Conservation (phyloP, 2,888 invertebrate genomes). For the Cryptophagus acutangulus region DNA sequence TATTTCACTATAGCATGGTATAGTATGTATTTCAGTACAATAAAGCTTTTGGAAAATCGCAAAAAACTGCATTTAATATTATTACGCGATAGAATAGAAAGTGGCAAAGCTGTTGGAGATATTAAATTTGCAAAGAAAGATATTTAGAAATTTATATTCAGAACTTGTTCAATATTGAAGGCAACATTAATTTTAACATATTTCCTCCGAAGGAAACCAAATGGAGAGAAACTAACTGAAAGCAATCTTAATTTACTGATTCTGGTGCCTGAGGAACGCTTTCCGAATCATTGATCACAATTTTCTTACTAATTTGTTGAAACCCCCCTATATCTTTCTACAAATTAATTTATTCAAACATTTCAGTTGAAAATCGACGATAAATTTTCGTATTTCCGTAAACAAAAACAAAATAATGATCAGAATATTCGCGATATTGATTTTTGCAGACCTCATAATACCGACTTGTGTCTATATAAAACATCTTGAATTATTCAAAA, state of each 20-base stretch:
- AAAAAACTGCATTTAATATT: no score
- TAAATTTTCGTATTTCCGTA: neutral
- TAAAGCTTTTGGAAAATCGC: no score
- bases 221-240: slow-evolving; percentile 38
- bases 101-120: no score
- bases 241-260: slow-evolving; percentile 41
- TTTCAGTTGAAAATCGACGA: neutral
- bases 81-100: no score
- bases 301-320: slow-evolving; percentile 47
- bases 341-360: slow-evolving; percentile 27
- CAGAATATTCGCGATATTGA: no score
- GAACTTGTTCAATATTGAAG: slow-evolving; percentile 40
- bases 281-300: slow-evolving; percentile 47
- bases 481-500: slow-evolving; percentile 26
- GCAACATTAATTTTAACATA: slow-evolving; percentile 46
- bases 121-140: no score
- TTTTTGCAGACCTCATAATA: slow-evolving; percentile 16
- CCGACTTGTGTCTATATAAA: slow-evolving; percentile 19
- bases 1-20: slow-evolving; percentile 23
- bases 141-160: slow-evolving; percentile 38
- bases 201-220: slow-evolving; percentile 39
- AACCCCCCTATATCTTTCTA: slow-evolving; percentile 20
- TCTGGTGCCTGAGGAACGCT: slow-evolving; percentile 29
- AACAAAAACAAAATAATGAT: no score
- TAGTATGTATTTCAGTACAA: no score